Percentiles rank a stretch among this genome's conserved stretches.
Conservation (phyloP, 2,113 vertebrate species). For the Micromys minutus region DNA sequence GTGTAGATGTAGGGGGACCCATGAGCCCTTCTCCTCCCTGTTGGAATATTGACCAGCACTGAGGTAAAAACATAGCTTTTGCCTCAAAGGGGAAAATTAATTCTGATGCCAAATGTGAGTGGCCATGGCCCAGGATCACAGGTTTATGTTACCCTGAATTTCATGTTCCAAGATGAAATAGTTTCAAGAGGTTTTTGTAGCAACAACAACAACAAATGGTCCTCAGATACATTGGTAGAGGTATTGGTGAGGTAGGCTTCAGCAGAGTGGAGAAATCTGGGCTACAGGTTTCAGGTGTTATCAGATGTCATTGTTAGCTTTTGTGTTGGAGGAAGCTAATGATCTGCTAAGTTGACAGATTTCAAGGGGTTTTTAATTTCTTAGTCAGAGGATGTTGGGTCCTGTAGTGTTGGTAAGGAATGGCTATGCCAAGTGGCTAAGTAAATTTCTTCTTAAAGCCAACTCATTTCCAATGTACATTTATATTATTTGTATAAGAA, state of each 20-base stretch:
- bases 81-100: not conserved
- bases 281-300: not conserved
- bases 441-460: not conserved
- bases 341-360: not conserved
- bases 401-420: not conserved
- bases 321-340: not conserved
- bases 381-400: not conserved
- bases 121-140: not conserved
- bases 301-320: not conserved
- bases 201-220: not conserved
- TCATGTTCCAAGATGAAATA: not conserved
- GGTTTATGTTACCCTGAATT: not conserved
- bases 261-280: not conserved
- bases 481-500: constrained; percentile 39
- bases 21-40: not conserved
- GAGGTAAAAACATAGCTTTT: not conserved
- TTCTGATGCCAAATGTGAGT: not conserved
- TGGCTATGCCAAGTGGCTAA: not conserved
- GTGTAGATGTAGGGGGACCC: not conserved
- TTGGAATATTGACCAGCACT: not conserved
- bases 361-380: not conserved
- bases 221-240: not conserved
- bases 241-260: not conserved
- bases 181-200: not conserved
- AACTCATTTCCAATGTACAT: constrained; percentile 35